Conservation (phyloP, 1,140 invertebrate species). For the Marisa cornuarietis region DNA sequence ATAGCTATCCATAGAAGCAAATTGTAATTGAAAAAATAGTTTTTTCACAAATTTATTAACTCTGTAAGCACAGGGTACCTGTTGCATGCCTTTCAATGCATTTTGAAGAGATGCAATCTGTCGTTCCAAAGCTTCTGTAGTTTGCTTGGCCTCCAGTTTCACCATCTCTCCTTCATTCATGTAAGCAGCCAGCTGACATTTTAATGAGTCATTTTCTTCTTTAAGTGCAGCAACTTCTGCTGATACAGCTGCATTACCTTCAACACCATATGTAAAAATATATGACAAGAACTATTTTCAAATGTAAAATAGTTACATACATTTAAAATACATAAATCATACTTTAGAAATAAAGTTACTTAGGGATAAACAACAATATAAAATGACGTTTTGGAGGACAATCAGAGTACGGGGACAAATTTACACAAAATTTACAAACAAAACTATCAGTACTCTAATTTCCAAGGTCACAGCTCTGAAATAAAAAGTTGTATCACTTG, state of each 20-base stretch:
- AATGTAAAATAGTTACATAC: background rate
- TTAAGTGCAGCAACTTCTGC: slow-evolving; percentile 59
- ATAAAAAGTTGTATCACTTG: too few relatives aligned
- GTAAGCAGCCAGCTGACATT: slow-evolving; percentile 92
- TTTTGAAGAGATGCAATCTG: slow-evolving; percentile 80
- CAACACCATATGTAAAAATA: too few relatives aligned
- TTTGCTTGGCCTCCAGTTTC: slow-evolving; percentile 72
- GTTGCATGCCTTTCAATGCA: slow-evolving; percentile 82
- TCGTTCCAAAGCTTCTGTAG: slow-evolving; percentile 75
- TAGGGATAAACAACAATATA: background rate
- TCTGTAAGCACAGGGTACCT: slow-evolving; percentile 60
- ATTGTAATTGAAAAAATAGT: too few relatives aligned
- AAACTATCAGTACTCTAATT: too few relatives aligned
- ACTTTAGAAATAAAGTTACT: background rate
- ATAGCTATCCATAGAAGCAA: too few relatives aligned
- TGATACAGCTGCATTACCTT: too few relatives aligned
- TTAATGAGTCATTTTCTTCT: slow-evolving; percentile 90
- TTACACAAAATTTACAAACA: too few relatives aligned
- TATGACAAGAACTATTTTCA: background rate
- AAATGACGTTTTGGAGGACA: too few relatives aligned
- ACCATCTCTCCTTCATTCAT: slow-evolving; percentile 85
- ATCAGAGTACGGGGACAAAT: too few relatives aligned
- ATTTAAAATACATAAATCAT: background rate
- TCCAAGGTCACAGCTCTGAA: too few relatives aligned
- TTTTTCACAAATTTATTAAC: too few relatives aligned